Evolutionary conservation across 1,140 invertebrate species (phyloP), one percentile per base, ranked within the genome.

Genomic region (Tetranychus urticae): DNA sequence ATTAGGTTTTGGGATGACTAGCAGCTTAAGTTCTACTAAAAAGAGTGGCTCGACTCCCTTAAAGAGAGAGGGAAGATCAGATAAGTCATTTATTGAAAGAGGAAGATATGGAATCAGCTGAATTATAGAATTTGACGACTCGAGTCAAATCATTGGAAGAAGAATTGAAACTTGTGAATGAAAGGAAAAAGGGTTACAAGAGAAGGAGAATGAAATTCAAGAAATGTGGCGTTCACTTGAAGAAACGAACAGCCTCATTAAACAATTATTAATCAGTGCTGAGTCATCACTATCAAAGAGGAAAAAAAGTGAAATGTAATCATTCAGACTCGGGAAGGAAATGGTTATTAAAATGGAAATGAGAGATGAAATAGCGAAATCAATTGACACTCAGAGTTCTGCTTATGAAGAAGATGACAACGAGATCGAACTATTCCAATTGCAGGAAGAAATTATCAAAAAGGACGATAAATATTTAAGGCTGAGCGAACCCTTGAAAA

Each of bases 311-410:
- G 90, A 97, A 76, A 91, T 96, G 72, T 75, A 93, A 55, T 80
- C 88, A 69, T 94, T 94, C 70, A 79, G 84, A 47, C 82, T 88
- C 63, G 89, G 94, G 75, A 89, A 94, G 72, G 86, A 88, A 67
- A 82, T 78, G 37, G 80, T 88, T 65, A 77, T 75, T 67, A 84
- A 82, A 72, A 79, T 80, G 67, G 84, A 86, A 69, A 77, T 87
- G 70, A 82, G 88, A 79, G 55, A 61, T 61, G 62, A 61, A 64
- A 54, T 47, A 36, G 60, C 60, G n/a, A 45, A 57, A 52, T 36
- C 66, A 50, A 60, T 46, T 58, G 62, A 65, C 33, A 47, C 59
- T 48, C 54, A 36, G 42, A 58, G 23, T 7, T 52, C 33, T 3
- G 45, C 47, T 47, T 35, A 60, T 12, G 4, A 60, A 37, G 59